Evolutionary conservation across 2,888 invertebrate genomes (phyloP), one percentile per base, ranked within the genome.

Genomic region (Schizotus pectinicornis): DNA sequence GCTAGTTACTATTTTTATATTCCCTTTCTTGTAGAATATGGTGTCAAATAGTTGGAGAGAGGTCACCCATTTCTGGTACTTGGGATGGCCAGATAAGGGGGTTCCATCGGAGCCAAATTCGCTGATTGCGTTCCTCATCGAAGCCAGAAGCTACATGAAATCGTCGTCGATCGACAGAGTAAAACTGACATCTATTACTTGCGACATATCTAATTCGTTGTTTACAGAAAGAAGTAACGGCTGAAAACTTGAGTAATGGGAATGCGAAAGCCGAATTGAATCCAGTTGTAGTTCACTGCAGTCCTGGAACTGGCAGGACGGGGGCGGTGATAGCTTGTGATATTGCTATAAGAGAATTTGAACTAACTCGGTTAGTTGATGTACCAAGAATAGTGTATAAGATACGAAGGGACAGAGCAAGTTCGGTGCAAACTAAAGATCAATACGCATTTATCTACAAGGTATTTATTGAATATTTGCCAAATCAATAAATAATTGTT

Each of bases 401-500:
- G 65, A 85, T 96, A 73, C 85, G 96, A 64, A 86, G 92, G 70
- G 95, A 95, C 75, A 83, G 96, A 8, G 94, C 94, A 41, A 94
- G 94, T 68, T 87, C 94, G 58, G 92, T 96, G 14, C 90, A 94
- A 79, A 95, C 95, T 59, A 88, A 90, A 73, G 94, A 95, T 73
- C 96, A 96, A 81, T 96, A 96, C 80, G 87, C 88, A 73, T 94
- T 95, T 81, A 89, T 96, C 64, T 95, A 96, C 79, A 91, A 92
- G 88, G 95, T 93, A 75, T 9, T 48, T n/a, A 48, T 22, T 22
- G 22, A 22, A 34, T 6, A 22, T 12, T 9, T 9, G 1, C 30
- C 8, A 51, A 12, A 48, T 30, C 14, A 37, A 48, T 14, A 30
- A 30, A 36, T 11, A 9, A 11, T 35, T 35, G 8, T 12, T 7